Percentiles rank a stretch among this genome's conserved stretches.
Evolutionary conservation across 2,113 vertebrate species (phyloP).

Genomic region (Macquaria australasica): DNA sequence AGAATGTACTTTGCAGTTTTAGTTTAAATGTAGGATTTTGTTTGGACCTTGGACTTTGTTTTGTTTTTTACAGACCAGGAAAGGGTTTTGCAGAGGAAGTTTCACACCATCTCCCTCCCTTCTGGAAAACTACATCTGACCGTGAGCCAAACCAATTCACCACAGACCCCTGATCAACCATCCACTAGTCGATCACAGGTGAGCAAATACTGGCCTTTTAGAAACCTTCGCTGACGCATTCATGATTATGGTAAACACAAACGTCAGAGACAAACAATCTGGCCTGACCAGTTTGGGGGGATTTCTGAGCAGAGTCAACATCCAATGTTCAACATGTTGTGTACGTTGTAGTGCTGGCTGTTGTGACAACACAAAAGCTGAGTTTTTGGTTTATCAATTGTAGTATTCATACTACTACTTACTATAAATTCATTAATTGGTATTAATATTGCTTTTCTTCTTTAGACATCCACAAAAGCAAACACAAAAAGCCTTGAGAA

Average conservation of each 20-base stretch:
- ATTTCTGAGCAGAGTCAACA: neutral
- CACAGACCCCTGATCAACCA: conserved; percentile 2
- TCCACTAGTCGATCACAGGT: conserved; percentile 8
- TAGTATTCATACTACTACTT: neutral
- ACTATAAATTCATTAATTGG: neutral
- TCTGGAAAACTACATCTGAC: conserved; percentile 17
- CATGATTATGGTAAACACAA: neutral
- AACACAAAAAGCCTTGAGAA: conserved; percentile 55
- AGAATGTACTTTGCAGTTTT: neutral
- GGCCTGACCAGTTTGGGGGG: neutral
- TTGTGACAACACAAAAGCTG: neutral
- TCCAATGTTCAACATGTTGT: neutral
- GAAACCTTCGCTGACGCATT: rapidly evolving
- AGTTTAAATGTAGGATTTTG: neutral
- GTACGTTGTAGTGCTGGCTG: neutral
- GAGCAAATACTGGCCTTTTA: rapidly evolving
- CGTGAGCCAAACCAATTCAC: neutral
- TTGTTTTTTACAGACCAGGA: conserved; percentile 62
- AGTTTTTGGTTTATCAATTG: neutral
- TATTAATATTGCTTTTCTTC: neutral
- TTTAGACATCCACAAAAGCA: conserved; percentile 11
- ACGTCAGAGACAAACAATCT: neutral
- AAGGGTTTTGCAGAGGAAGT: conserved; percentile 61
- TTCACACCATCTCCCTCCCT: conserved; percentile 49
- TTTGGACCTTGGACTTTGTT: neutral